These are phyloP conservation scores for Chymomyza procnemis DNA, from an alignment of 2,888 invertebrate species.

Conservation along the genomic window DNA sequence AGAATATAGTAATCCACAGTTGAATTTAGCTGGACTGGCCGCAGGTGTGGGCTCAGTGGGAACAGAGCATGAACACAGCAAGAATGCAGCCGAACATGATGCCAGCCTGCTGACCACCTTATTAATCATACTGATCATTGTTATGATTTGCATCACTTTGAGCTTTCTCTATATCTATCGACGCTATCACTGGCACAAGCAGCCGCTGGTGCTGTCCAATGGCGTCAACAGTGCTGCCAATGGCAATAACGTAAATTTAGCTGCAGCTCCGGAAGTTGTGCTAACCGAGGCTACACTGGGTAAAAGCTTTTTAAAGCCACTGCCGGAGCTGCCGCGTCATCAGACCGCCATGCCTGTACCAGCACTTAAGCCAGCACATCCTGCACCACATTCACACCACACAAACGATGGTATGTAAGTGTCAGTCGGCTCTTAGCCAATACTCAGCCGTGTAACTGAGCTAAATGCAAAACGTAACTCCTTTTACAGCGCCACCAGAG, in stretches of 20 bases:
- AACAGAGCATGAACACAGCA: constrained; percentile 10
- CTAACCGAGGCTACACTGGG: constrained; percentile 52
- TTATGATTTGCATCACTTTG: constrained; percentile 69
- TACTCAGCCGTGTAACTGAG: neutral
- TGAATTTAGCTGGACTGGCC: constrained; percentile 59
- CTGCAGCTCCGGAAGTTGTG: constrained; percentile 51
- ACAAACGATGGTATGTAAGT: constrained; percentile 77
- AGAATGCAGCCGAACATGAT: constrained; percentile 61
- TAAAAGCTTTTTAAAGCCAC: constrained; percentile 74
- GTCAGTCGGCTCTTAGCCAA: constrained; percentile 31
- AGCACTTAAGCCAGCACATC: constrained; percentile 63
- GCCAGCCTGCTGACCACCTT: constrained; percentile 69
- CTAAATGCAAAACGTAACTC: neutral
- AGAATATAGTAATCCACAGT: constrained; percentile 45
- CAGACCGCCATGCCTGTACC: neutral
- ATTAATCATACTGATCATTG: constrained; percentile 68
- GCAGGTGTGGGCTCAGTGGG: constrained; percentile 25
- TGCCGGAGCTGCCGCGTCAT: constrained; percentile 69
- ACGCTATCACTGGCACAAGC: constrained; percentile 65
- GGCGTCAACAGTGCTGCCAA: neutral
- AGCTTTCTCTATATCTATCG: constrained; percentile 75
- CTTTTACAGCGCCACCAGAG: constrained; percentile 62
- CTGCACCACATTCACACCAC: constrained; percentile 69
- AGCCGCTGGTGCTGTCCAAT: constrained; percentile 44
- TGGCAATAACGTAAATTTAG: neutral